Conservation (phyloP, 2,797 vertebrate species). For the Chanos chanos region DNA sequence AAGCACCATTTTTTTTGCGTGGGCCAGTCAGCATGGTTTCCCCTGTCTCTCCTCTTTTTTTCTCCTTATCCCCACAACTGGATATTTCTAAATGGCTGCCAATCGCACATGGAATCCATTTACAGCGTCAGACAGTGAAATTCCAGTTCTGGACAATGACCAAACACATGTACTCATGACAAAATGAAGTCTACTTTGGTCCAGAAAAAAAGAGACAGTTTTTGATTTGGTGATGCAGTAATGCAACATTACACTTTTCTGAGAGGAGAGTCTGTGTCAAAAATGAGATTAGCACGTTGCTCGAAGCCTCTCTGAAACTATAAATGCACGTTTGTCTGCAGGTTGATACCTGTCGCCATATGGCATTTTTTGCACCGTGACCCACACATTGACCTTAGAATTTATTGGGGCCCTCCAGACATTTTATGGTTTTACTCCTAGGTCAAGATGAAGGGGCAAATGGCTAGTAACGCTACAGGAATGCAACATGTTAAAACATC, state of each 20-base stretch:
- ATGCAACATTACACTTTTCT: constrained; percentile 42
- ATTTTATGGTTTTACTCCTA: constrained; percentile 38
- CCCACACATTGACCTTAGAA: constrained; percentile 42
- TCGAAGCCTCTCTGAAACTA: constrained; percentile 19
- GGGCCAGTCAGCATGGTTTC: constrained; percentile 54
- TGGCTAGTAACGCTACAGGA: constrained; percentile 28
- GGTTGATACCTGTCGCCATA: constrained; percentile 36
- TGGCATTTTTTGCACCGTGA: constrained; percentile 35
- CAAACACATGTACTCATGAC: constrained; percentile 68
- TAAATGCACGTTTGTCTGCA: constrained; percentile 41
- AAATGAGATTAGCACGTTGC: constrained; percentile 32
- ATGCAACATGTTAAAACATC: constrained; percentile 34
- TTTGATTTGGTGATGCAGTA: constrained; percentile 9
- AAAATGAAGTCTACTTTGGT: constrained; percentile 48
- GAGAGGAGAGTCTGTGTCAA: constrained; percentile 12
- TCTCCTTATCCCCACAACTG: constrained; percentile 64
- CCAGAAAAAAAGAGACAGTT: constrained; percentile 48
- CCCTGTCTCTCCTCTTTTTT: constrained; percentile 51
- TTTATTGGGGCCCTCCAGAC: constrained; percentile 41
- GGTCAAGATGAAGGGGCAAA: constrained; percentile 35
- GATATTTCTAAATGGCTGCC: constrained; percentile 66
- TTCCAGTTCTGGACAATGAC: constrained; percentile 61
- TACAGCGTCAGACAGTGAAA: constrained; percentile 66
- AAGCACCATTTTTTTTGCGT: constrained; percentile 62
- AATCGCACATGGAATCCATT: constrained; percentile 72